phyloP scores from a whole-genome alignment of 2,113 vertebrate species.

The Fregetta grallaria region DNA sequence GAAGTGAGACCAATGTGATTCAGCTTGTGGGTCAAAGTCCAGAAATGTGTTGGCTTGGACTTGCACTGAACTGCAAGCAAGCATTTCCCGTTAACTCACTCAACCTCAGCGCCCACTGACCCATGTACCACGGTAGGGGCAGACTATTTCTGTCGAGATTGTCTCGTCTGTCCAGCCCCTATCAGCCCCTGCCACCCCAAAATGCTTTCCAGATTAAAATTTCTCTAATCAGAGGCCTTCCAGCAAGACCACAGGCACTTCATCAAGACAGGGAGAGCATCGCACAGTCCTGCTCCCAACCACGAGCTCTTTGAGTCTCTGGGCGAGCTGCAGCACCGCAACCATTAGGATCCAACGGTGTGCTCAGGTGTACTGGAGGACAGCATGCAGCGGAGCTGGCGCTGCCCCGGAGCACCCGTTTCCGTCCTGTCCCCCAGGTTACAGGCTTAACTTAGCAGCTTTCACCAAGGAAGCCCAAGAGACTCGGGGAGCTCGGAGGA shows the following conservation, averaged over 20 bases:
- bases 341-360: no score
- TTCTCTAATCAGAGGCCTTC: background rate
- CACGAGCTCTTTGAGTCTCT: fast-evolving
- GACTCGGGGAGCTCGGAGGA: background rate
- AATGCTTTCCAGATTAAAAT: background rate
- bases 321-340: fast-evolving
- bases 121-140: fast-evolving
- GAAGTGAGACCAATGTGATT: fast-evolving
- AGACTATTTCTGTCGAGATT: background rate
- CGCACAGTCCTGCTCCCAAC: background rate
- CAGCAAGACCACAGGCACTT: no score
- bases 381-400: fast-evolving
- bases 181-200: fast-evolving
- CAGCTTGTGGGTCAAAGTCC: slow-evolving; percentile 15
- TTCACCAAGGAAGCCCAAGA: background rate
- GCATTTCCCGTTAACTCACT: fast-evolving
- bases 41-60: background rate
- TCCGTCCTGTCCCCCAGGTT: background rate
- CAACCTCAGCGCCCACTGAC: fast-evolving
- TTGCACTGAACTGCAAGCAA: background rate
- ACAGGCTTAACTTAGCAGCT: background rate
- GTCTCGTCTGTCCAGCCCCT: background rate
- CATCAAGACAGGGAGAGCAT: background rate
- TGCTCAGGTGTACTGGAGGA: no score
- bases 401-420: background rate